Percentiles rank a stretch among this genome's conserved stretches.
These are phyloP conservation scores for Ferrisia virgata DNA, from an alignment of 2,888 invertebrate genomes.

Conservation along the genomic window DNA sequence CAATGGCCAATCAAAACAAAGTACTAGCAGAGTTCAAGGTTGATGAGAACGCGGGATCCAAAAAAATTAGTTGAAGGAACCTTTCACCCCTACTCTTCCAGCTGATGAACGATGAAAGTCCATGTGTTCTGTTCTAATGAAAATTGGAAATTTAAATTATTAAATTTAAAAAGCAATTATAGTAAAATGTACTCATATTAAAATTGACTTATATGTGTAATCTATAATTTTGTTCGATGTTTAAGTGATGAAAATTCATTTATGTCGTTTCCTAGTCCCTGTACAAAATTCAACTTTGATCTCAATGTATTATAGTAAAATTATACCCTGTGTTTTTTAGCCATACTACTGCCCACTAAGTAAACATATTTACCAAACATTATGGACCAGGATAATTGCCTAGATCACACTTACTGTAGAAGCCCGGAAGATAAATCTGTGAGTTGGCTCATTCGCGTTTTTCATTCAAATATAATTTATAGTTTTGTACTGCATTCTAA, in stretches of 20 bases:
- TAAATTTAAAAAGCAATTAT: not conserved
- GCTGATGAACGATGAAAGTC: not conserved
- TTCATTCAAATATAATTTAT: too few species aligned
- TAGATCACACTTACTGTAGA: not conserved
- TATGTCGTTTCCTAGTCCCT: not conserved
- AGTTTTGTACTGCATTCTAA: not conserved
- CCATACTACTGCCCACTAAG: not conserved
- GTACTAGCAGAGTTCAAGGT: too few species aligned
- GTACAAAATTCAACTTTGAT: not conserved
- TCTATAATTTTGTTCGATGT: not conserved
- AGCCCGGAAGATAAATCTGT: not conserved
- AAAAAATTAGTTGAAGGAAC: too few species aligned
- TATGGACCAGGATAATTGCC: not conserved
- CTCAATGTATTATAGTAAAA: not conserved
- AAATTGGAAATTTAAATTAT: not conserved
- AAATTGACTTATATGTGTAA: not conserved
- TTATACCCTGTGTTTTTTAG: not conserved
- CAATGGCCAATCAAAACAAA: too few species aligned
- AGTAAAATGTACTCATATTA: not conserved
- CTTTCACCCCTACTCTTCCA: not conserved
- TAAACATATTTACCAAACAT: not conserved
- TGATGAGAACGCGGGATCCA: not conserved
- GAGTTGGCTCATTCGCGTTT: not conserved
- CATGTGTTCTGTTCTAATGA: not conserved
- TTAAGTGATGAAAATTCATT: not conserved